These are phyloP conservation scores for Gastrophysa polygoni DNA, from an alignment of 2,888 invertebrate species.

Conservation along the genomic window DNA sequence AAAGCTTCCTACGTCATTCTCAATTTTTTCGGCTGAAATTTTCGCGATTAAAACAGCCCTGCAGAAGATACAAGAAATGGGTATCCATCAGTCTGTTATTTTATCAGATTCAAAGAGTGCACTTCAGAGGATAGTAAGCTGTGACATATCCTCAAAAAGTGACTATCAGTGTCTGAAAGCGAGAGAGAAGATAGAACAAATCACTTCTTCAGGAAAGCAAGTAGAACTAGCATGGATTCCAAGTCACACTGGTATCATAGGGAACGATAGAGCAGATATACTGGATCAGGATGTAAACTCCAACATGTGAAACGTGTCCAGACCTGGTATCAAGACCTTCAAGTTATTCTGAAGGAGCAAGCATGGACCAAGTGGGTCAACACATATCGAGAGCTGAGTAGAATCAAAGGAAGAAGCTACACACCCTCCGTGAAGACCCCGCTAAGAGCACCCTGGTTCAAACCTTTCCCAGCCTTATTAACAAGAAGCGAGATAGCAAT, in stretches of 20 bases:
- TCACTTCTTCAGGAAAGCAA: background rate
- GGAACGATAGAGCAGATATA: background rate
- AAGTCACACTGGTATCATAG: background rate
- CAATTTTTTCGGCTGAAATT: background rate
- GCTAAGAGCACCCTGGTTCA: slow-evolving; percentile 1
- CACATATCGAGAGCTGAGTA: background rate
- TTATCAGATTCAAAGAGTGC: background rate
- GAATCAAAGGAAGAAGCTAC: background rate
- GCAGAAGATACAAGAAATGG: background rate
- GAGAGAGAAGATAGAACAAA: background rate
- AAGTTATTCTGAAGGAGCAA: background rate
- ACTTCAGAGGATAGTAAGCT: background rate
- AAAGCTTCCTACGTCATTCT: background rate
- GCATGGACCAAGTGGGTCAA: background rate
- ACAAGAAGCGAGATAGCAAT: background rate
- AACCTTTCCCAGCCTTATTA: background rate
- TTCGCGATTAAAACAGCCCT: background rate
- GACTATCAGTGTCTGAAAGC: background rate
- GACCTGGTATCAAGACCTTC: background rate
- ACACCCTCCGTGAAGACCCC: background rate
- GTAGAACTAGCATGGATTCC: slow-evolving; percentile 2
- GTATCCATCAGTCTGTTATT: background rate
- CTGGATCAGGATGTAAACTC: background rate
- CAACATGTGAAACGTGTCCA: background rate
- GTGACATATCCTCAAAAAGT: background rate